Conservation (phyloP, 37 sponge, comb jelly and placozoan genomes). For the Eunapius fragilis region DNA sequence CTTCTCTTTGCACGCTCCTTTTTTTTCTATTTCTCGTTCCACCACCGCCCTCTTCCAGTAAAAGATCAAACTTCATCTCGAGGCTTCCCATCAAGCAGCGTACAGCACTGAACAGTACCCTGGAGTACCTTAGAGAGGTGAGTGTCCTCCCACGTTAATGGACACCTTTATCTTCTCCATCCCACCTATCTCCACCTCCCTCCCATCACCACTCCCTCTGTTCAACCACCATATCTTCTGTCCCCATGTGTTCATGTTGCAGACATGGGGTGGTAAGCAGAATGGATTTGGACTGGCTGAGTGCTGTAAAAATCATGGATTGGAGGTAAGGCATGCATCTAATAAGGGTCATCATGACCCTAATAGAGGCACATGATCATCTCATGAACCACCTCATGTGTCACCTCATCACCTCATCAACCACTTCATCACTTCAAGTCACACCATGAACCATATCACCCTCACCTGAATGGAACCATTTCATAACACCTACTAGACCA, state of each 20-base stretch:
- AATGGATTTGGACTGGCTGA: slow-evolving; percentile 93
- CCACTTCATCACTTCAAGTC: no score
- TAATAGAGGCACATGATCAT: no score
- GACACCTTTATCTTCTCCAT: no score
- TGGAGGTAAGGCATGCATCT: slow-evolving; percentile 51
- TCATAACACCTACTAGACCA: no score
- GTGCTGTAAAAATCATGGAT: slow-evolving; percentile 62
- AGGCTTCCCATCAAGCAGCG: slow-evolving; percentile 75
- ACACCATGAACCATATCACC: no score
- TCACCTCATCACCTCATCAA: no score
- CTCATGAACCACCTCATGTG: no score
- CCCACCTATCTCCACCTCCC: neutral
- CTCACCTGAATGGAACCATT: no score
- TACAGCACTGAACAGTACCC: slow-evolving; percentile 59
- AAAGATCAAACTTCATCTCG: slow-evolving; percentile 95
- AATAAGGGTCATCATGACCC: no score
- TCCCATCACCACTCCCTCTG: slow-evolving; percentile 5
- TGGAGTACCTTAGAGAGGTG: slow-evolving; percentile 93
- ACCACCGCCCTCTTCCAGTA: slow-evolving; percentile 50
- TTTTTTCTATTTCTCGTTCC: slow-evolving; percentile 9
- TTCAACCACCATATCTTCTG: neutral
- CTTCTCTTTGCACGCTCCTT: no score
- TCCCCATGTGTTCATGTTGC: neutral
- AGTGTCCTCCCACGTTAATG: neutral
- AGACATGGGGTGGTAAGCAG: slow-evolving; percentile 97